Base-by-base conservation (phyloP, 2,888 invertebrate genomes). In the Osmoderma eremita region DNA sequence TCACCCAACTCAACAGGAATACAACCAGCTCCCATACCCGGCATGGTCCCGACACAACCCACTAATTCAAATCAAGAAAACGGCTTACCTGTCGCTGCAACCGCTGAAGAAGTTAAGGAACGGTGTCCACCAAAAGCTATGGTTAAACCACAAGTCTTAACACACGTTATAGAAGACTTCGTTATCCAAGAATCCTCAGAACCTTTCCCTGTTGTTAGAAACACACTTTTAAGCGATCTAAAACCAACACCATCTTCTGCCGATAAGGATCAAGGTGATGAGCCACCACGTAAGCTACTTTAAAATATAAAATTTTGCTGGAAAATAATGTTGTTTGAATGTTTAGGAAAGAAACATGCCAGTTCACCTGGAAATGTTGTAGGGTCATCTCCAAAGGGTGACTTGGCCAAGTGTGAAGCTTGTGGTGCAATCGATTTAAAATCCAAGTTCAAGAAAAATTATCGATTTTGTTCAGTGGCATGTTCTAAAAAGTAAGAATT, bases 81-180 rank as follows among this genome's bases (percentile, higher is more conserved):
- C 71, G 78, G 79, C 48, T 73, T 81, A 38, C 81, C 81, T 12
- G 71, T 81, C 10, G 81, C 81, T 1, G 76, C 78, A n/a, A 80
- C 80, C 1, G 79, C 81, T 42, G 82, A 82, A 75, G 82, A 82
- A 71, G 80, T 79, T 0, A 81, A 83, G 71, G 81, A 83, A 69
- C 75, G 83, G 72, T 86, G 87, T n/a, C 85, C 93, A 39, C 93
- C 93, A 15, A 94, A 94, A 80, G 96, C 95, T 1, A 92, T 96
- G 90, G 95, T 97, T 12, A 97, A 96, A 80, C 97, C 97, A 0
- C 95, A 96, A 79, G 94, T 98, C 5, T 84, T 98, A 61, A 97
- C 97, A 0, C 98, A 98, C 80, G 95, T 97, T 20, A 97, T 98
- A 70, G 97, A 97, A 80, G 97, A 97, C 61, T 97, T 95, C 81